Conservation (phyloP, 1,140 invertebrate genomes). For the Paracyclopina nana region DNA sequence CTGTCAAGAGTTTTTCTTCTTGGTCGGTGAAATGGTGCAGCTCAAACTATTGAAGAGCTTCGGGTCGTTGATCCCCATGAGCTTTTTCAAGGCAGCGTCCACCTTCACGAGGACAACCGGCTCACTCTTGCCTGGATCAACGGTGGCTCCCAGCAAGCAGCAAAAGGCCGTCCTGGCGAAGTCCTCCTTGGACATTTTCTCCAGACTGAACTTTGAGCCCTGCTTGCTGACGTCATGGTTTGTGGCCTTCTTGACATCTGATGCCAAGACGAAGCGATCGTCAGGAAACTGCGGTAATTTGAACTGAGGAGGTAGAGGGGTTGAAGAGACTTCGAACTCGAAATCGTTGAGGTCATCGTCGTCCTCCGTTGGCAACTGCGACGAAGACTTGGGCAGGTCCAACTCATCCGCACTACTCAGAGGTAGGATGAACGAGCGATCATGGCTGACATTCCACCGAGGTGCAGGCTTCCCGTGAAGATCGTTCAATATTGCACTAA, state of each 20-base stretch:
- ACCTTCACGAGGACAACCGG: too few relatives aligned
- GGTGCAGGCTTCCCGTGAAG: constrained; percentile 7
- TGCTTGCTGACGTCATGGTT: neutral
- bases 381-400: too few relatives aligned
- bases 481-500: constrained; percentile 1
- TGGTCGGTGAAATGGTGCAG: too few relatives aligned
- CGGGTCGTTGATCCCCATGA: too few relatives aligned
- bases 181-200: constrained; percentile 12
- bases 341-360: neutral
- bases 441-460: constrained; percentile 12
- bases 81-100: too few relatives aligned
- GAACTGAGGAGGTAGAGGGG: constrained; percentile 9
- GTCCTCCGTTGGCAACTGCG: neutral
- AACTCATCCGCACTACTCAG: neutral
- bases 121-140: too few relatives aligned
- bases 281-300: constrained; percentile 12
- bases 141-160: constrained; percentile 2
- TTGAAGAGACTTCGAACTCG: constrained; percentile 6
- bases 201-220: neutral
- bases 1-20: too few relatives aligned
- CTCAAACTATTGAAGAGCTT: too few relatives aligned
- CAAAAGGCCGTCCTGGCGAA: constrained; percentile 5
- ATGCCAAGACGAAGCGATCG: constrained; percentile 2
- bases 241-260: neutral
- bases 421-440: neutral